These are phyloP conservation scores for Cephalopachus bancanus DNA, from an alignment of 2,797 vertebrate species.

Conservation along the genomic window DNA sequence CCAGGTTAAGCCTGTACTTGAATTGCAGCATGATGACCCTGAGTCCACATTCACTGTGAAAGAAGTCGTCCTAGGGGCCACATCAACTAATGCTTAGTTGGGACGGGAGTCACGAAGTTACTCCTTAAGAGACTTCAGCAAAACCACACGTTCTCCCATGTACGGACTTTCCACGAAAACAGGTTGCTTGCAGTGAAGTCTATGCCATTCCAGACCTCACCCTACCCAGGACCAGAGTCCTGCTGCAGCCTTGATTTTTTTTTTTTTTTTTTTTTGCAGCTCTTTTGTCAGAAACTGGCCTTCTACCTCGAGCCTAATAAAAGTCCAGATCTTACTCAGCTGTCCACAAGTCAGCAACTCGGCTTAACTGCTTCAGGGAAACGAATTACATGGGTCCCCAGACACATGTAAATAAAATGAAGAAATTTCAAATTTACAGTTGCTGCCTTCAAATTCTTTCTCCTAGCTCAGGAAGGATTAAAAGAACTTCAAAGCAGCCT, in stretches of 20 bases:
- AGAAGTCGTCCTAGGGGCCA: neutral
- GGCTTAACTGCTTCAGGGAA: constrained; percentile 81
- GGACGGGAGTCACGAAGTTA: neutral
- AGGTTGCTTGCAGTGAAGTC: neutral
- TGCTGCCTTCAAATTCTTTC: constrained; percentile 84
- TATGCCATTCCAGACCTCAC: rapidly evolving
- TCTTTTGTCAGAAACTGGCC: constrained; percentile 80
- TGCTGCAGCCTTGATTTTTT: neutral
- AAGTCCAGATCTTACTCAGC: constrained; percentile 84
- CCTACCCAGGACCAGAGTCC: neutral
- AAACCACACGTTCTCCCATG: rapidly evolving
- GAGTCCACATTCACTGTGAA: rapidly evolving
- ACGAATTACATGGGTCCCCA: constrained; percentile 85
- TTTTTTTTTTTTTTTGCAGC: too few relatives aligned
- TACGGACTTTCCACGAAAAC: rapidly evolving
- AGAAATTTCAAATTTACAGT: constrained; percentile 86
- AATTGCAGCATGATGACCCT: neutral
- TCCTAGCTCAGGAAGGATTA: constrained; percentile 88
- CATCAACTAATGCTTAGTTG: rapidly evolving
- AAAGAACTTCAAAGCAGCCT: constrained; percentile 88
- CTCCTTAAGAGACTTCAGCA: neutral
- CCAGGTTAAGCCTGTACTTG: neutral
- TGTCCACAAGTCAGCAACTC: constrained; percentile 80
- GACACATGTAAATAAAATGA: constrained; percentile 89
- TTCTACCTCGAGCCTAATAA: constrained; percentile 71